Base-by-base conservation (phyloP, 2,113 vertebrate species). In the Chionomys nivalis region DNA sequence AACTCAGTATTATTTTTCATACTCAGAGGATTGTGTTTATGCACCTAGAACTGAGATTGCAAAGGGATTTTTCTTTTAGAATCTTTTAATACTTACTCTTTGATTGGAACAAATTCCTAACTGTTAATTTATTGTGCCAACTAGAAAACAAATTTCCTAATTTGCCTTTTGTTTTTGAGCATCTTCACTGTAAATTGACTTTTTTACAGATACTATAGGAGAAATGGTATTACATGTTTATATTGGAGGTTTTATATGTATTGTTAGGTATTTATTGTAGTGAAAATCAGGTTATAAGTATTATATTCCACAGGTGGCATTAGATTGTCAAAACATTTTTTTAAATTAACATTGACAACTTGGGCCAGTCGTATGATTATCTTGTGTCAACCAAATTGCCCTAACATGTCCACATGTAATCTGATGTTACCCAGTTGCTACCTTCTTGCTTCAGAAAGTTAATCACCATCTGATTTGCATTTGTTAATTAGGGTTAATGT, bases 401-500 rank as follows among this genome's bases (percentile, higher is more conserved):
- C 98, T 99, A 98, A 99, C 99, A 98, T 98, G 98, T 97, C 98
- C 98, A 98, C 97, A 97, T 97, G 96, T 98, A 98, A 98, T 98
- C 97, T 98, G 97, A 91, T 98, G 94, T 98, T 98, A 97, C 12
- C 97, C 95, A 96, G 87, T 97, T 97, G 97, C 97, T 98, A 97
- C 96, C 97, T 98, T 97, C 97, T 98, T 98, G 96, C 92, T 98
- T 99, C 97, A 72, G 98, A 99, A 99, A 99, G 98, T 99, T 99
- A 99, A 99, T 98, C 98, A 99, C 98, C 97, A 98, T 98, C 98
- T 99, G 88, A 98, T 99, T 99, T 99, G 97, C 98, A 98, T 98
- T 98, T 98, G 99, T 98, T 99, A 99, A 99, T 99, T 99, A 99
- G 98, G 98, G 98, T 98, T 98, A 98, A 98, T 98, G 98, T 98